Base-by-base conservation (phyloP, 2,888 invertebrate species). In the Troglohyphantes excavatus region DNA sequence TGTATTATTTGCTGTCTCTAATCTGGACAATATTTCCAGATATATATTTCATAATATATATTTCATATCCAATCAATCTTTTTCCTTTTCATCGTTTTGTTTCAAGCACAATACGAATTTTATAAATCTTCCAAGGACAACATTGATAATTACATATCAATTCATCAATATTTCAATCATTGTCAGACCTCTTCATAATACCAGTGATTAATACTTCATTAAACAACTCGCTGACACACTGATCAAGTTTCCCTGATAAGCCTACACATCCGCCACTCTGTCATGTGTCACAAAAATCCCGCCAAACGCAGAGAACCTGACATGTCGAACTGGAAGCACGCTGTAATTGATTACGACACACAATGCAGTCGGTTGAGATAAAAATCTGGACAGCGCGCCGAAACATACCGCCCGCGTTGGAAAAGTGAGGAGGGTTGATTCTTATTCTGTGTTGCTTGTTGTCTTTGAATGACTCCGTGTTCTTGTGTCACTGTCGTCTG, bases 261-360 rank as follows among this genome's bases (percentile, higher is more conserved):
- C 46, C 26, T 29, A n/a, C 53, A 27, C 79, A 53, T 61, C 83
- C 83, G 73, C 73, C 23, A n/a, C 19, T 26, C 53, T 73, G 67
- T 75, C 84, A 84, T 65, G 61, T 75, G 84, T 84, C 75, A 67
- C 70, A 67, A 67, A 75, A 84, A 84, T 73, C 53, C 63, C 83
- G n/a, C 23, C 43, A 39, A 21, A 27, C 65, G 53, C n/a, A 11
- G 39, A 75, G 26, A 13, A 67, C 53, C 33, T 75, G 84, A 75
- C 75, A 75, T 67, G 84, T 75, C 84, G 67, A 84, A 43, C 33
- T 53, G 67, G 39, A 84, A 75, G 53, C 84, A 75, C 39, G 9
- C 67, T 17, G 67, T 75, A 84, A 84, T 84, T 84, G 84, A 84
- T 84, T 84, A 75, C 65, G 53, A 33, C 53, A 65, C 75, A 84